Evolutionary conservation across 2,113 vertebrate species (phyloP), one percentile per base, ranked within the genome.

Genomic region (Psephotus haematonotus): DNA sequence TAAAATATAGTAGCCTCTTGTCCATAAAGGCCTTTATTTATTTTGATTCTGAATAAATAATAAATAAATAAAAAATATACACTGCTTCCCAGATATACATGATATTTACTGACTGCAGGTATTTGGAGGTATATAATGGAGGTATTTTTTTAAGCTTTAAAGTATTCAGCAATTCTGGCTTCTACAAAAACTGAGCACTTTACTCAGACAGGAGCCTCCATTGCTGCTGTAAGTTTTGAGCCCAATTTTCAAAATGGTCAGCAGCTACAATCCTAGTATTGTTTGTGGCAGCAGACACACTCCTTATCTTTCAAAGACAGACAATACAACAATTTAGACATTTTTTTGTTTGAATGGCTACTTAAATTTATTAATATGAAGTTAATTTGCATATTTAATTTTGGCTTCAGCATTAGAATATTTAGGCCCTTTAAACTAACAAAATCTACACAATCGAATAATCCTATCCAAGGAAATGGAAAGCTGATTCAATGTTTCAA

Each of bases 401-500:
- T 72, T 3, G 1, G 39, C 55, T 90, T 27, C 8, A 72, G 47
- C 44, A 72, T 47, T 75, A 78, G 71, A 88, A 64, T 81, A 90
- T 8, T 24, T 3, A 12, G 20, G 55, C 17, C 10, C 50, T 86
- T 88, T 77, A 94, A 90, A 49, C 25, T 29, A 86, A 63, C 7
- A 75, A 75, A 87, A 60, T 29, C 69, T 75, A 84, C 62, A 65
- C 31, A 84, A 84, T 68, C 79, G 83, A 92, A 55, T 50, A 74
- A 83, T 78, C 44, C 39, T 81, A 86, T 41, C 68, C 81, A 90
- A 78, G 88, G 76, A 86, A 93, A 88, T 50, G 57, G n/a, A 52
- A 93, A 95, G 69, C 20, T 44, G 80, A 90, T 78, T 93, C 52
- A 88, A 85, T 49, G 47, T 72, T 81, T 80, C 63, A 49, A 88